phyloP scores from a whole-genome alignment of 2,888 invertebrate species.

The Caenorhabditis virilis region DNA sequence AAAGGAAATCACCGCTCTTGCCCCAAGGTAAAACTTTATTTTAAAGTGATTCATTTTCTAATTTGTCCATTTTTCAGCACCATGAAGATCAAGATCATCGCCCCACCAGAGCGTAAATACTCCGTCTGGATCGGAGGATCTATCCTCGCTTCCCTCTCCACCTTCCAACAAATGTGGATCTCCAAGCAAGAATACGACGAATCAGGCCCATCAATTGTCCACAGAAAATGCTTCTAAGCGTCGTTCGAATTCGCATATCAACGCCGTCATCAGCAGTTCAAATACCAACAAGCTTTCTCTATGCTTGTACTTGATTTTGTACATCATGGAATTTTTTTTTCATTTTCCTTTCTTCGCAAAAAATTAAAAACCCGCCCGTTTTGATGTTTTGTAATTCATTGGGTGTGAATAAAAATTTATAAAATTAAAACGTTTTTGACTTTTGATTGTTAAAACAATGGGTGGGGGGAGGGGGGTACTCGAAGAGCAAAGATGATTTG shows the following conservation, averaged over 20 bases:
- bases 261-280: slow-evolving; percentile 15
- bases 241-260: not conserved
- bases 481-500: too few species aligned
- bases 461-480: slow-evolving; percentile 6
- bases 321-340: slow-evolving; percentile 7
- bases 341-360: slow-evolving; percentile 2
- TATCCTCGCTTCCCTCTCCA: slow-evolving; percentile 87
- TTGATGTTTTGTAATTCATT: slow-evolving; percentile 15
- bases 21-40: slow-evolving; percentile 75
- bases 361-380: slow-evolving; percentile 26
- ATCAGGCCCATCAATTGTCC: slow-evolving; percentile 58
- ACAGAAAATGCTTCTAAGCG: slow-evolving; percentile 61
- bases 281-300: slow-evolving; percentile 28
- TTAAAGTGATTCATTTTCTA: not conserved
- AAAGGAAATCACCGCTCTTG: slow-evolving; percentile 76
- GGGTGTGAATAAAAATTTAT: slow-evolving; percentile 37
- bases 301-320: slow-evolving; percentile 13
- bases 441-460: not conserved
- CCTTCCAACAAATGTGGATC: slow-evolving; percentile 88
- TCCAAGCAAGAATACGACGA: slow-evolving; percentile 83
- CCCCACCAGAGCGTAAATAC: slow-evolving; percentile 86
- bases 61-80: slow-evolving; percentile 67
- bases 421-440: slow-evolving; percentile 13
- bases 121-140: slow-evolving; percentile 98
- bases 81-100: slow-evolving; percentile 74